Base-by-base conservation (phyloP, 2,113 vertebrate genomes). In the Ammodytes dubius region DNA sequence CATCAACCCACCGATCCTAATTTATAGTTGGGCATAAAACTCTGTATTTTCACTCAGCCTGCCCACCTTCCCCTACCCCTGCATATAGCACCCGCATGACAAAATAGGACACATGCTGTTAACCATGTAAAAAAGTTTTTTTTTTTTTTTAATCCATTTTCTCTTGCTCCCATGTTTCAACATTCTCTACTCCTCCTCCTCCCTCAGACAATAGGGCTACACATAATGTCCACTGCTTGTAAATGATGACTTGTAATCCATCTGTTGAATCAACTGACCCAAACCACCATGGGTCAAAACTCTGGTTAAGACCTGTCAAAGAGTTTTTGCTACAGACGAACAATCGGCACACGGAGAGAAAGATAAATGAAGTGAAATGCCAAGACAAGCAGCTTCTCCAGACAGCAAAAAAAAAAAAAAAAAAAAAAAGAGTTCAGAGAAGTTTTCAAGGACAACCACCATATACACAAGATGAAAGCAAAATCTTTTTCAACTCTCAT, bases 11-110 rank as follows among this genome's bases (percentile, higher is more conserved):
- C 72, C 70, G 3, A 74, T 81, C 77, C 90, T 92, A 94, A 93
- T 95, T 95, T 95, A 95, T 95, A 90, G 92, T 83, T 67, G 76
- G 90, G 81, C 93, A 95, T 94, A 92, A 94, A 94, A 94, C 50
- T 70, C 83, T 84, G 86, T 86, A 78, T 93, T 91, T 91, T 87
- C 84, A 56, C 77, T 90, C 90, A 79, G 82, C 87, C 87, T 85
- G 79, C 88, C 83, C 84, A 70, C 85, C 88, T 81, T 86, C 79
- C 69, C 79, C 77, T 72, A 70, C 74, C 86, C 59, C 91, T 83
- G 88, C 89, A 81, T 87, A 71, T 87, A 71, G 87, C 89, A 66
- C 52, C 83, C 72, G 86, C 89, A 83, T 81, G 89, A 90, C 85
- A 93, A 91, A 94, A 94, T 93, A 89, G 88, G 90, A 95, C 91